Evolutionary conservation across 2,797 vertebrate species (phyloP), one percentile per base, ranked within the genome.

Genomic region (Tapera naevia): DNA sequence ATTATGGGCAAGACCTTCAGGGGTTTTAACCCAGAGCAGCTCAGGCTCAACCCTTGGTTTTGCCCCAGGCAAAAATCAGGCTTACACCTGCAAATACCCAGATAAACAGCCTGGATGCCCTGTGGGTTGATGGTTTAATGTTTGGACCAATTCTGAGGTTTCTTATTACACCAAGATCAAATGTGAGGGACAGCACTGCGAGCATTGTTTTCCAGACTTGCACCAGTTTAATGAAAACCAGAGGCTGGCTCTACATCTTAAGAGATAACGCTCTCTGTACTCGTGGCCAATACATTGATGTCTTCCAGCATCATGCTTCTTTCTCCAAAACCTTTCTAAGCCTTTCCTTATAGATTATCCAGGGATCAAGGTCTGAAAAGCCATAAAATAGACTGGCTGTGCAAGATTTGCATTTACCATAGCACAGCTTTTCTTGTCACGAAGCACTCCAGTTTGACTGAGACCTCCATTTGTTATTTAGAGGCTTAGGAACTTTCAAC

Each of bases 281-380:
- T 92, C 10, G 0, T 67, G 85, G 94, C 96, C 95, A 91, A 73
- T 16, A 37, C 6, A 27, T 66, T 93, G 94, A 96, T 88, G 64
- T 61, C 75, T 97, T 93, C 91, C 95, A 97, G 90, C 72, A 64
- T 12, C 39, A 18, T 50, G 73, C 17, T 17, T 73, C 89, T 81
- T 60, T 78, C 57, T 94, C 80, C 62, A 89, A 86, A 93, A 43
- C 14, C 43, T 67, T 50, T 80, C 43, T 72, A 82, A 91, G 83
- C 61, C 53, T 89, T 89, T 51, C 87, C 65, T 82, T 72, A 37
- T 28, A 65, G 88, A 85, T 88, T 97, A 95, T 65, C 75, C 87
- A 94, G 70, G 80, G 83, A 89, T 94, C 85, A 93, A 91, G 89
- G 72, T 91, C 94, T 91, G 75, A 92, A 96, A 86, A 74, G 24